Percentiles rank a stretch among this genome's conserved stretches.
Evolutionary conservation across 2,113 vertebrate genomes (phyloP).

Genomic region (Abramis brama): DNA sequence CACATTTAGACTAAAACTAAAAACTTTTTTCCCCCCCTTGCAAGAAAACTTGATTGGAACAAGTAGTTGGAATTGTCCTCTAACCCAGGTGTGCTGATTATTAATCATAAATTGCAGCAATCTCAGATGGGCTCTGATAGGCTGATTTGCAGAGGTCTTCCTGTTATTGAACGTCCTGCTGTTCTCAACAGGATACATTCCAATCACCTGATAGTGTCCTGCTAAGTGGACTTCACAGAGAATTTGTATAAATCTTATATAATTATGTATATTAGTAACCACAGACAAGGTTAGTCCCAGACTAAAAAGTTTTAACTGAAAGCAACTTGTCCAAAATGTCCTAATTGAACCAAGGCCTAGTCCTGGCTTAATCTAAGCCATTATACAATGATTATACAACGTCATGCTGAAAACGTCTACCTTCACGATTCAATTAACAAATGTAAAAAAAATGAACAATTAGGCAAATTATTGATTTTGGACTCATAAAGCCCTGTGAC

Average conservation of each 20-base stretch:
- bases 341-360: no score
- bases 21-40: background rate
- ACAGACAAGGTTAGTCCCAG: no score
- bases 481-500: background rate
- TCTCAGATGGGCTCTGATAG: background rate
- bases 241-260: background rate
- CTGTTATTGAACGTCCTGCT: background rate
- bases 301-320: no score
- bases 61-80: background rate
- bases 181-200: background rate
- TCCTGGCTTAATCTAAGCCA: no score
- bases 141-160: background rate
- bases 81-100: conserved; percentile 15
- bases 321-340: no score
- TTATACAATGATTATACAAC: background rate
- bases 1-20: background rate
- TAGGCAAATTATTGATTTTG: background rate
- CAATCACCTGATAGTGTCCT: background rate
- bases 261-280: no score
- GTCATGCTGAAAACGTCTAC: background rate
- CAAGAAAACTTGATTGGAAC: conserved; percentile 2
- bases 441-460: background rate
- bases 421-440: background rate
- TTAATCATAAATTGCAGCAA: background rate
- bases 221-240: background rate